Percentiles rank a stretch among this genome's conserved stretches.
Conservation (phyloP, 2,113 vertebrate species). For the Anhinga anhinga region DNA sequence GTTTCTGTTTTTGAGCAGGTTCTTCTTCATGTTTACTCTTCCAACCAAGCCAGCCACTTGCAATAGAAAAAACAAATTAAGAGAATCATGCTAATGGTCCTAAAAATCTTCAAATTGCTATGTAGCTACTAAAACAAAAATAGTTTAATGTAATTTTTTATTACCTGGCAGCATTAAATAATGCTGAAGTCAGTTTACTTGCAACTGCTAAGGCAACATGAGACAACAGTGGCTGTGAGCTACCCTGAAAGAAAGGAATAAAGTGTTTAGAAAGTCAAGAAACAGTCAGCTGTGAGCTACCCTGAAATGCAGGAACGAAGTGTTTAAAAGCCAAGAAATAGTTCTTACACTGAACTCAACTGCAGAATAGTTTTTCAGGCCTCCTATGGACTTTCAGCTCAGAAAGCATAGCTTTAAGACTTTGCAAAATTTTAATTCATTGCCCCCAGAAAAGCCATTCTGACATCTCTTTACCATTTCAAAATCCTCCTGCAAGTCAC, state of each 20-base stretch:
- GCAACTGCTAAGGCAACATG: conserved; percentile 97
- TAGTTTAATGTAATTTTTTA: neutral
- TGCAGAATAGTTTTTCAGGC: conserved; percentile 29
- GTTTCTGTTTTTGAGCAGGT: conserved; percentile 87
- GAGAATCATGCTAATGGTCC: neutral
- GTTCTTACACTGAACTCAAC: conserved; percentile 23
- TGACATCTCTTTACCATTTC: conserved; percentile 16
- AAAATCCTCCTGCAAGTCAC: conserved; percentile 33
- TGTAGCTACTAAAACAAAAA: neutral
- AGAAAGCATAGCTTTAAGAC: conserved; percentile 30
- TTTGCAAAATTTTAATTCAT: conserved; percentile 23
- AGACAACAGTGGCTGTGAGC: conserved; percentile 92
- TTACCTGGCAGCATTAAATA: conserved; percentile 97
- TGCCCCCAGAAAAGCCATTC: conserved; percentile 34
- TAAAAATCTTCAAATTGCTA: neutral
- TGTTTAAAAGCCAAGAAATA: conserved; percentile 22
- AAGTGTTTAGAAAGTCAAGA: neutral
- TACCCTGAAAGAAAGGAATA: conserved; percentile 80
- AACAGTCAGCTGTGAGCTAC: conserved; percentile 75
- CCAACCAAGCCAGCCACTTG: conserved; percentile 97
- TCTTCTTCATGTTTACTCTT: conserved; percentile 92
- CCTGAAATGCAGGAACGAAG: conserved; percentile 69
- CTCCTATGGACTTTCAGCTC: neutral
- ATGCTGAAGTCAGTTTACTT: conserved; percentile 96
- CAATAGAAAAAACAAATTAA: neutral